Evolutionary conservation across 2,888 invertebrate species (phyloP).

Genomic region (Agrotis ipsilon): DNA sequence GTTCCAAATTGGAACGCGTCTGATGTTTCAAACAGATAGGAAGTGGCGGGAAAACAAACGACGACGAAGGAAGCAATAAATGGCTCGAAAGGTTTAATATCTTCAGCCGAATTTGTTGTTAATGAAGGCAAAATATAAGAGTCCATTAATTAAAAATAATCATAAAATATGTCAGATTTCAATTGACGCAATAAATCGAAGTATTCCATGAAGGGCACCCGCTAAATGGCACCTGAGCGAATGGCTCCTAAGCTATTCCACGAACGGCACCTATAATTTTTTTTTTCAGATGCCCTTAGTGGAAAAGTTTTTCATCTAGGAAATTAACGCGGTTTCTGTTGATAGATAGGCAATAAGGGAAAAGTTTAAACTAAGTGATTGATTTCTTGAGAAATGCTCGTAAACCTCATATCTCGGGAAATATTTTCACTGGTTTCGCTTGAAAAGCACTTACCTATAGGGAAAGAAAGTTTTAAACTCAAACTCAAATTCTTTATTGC

Average conservation of each 20-base stretch:
- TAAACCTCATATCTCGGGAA: slow-evolving; percentile 8
- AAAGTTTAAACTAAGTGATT: background rate
- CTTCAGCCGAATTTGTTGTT: slow-evolving; percentile 15
- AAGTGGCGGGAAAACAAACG: slow-evolving; percentile 68
- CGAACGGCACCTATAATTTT: no score
- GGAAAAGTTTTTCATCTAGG: no score
- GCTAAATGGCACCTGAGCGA: no score
- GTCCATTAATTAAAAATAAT: background rate
- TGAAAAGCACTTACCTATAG: background rate
- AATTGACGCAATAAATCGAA: background rate
- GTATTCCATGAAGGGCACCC: no score
- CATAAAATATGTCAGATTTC: background rate
- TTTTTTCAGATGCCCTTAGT: no score
- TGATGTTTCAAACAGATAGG: slow-evolving; percentile 78
- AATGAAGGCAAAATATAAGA: background rate
- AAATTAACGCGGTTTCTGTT: background rate
- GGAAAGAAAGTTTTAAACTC: background rate
- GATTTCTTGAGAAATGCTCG: background rate
- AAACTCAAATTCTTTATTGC: no score
- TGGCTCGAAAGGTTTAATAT: slow-evolving; percentile 9
- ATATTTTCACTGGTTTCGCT: background rate
- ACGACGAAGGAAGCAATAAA: slow-evolving; percentile 19
- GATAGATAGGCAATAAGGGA: background rate
- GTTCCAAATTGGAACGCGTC: slow-evolving; percentile 70
- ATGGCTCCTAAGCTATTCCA: no score